Evolutionary conservation across 2,888 invertebrate genomes (phyloP).

Genomic region (Capitulum mitella): DNA sequence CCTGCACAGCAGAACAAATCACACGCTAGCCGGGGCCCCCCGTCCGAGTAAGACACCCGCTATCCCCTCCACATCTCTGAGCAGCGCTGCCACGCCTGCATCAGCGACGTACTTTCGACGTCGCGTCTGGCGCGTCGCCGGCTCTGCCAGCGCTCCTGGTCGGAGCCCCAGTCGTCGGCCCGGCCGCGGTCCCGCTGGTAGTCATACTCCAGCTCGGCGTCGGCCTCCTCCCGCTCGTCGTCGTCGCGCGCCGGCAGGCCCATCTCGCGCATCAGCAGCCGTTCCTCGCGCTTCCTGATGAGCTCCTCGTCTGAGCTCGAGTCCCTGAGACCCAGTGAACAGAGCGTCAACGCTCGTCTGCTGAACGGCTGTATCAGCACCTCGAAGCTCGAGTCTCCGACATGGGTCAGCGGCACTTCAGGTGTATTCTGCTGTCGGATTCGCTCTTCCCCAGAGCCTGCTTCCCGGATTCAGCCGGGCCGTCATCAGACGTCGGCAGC

Average conservation of each 20-base stretch:
- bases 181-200: slow-evolving; percentile 12
- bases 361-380: neutral
- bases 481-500: too few relatives aligned
- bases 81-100: too few relatives aligned
- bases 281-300: neutral
- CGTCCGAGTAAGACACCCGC: too few relatives aligned
- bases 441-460: too few relatives aligned
- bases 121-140: neutral
- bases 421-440: too few relatives aligned
- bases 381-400: neutral
- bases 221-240: neutral
- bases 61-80: too few relatives aligned
- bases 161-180: slow-evolving; percentile 12
- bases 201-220: neutral
- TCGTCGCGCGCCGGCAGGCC: neutral
- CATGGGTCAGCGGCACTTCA: neutral
- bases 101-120: neutral
- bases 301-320: slow-evolving; percentile 24
- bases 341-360: too few relatives aligned
- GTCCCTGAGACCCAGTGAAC: too few relatives aligned
- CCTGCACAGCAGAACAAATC: too few relatives aligned
- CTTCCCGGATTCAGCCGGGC: too few relatives aligned
- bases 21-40: too few relatives aligned
- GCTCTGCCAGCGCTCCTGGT: slow-evolving; percentile 7
- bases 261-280: neutral